Conservation (phyloP, 2,113 vertebrate species). For the Gasterosteus aculeatus region DNA sequence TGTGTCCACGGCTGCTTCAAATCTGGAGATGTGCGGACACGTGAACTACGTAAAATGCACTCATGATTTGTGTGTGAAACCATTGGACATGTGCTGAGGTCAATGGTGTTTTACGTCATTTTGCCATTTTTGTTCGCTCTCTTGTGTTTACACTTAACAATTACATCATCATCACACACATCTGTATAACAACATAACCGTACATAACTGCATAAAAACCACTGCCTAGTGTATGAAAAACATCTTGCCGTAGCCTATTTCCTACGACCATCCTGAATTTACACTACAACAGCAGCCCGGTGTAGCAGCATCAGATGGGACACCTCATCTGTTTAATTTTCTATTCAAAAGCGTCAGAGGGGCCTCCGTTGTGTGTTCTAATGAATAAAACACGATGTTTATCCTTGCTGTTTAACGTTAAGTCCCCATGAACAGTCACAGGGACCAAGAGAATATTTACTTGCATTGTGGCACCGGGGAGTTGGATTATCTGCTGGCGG, state of each 20-base stretch:
- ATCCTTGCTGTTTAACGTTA: constrained; percentile 78
- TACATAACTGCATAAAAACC: constrained; percentile 12
- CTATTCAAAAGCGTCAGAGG: constrained; percentile 74
- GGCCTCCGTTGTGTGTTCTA: constrained; percentile 76
- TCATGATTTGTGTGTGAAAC: not conserved
- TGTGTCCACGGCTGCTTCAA: constrained; percentile 37
- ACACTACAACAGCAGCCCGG: too few species aligned
- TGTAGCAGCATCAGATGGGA: too few species aligned
- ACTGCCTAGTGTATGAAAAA: too few species aligned
- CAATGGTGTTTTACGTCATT: not conserved
- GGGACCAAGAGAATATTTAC: constrained; percentile 82
- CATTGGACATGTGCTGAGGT: not conserved
- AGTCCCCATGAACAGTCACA: constrained; percentile 79
- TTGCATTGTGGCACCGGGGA: constrained; percentile 72
- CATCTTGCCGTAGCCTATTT: too few species aligned
- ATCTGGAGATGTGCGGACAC: not conserved
- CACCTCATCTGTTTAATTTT: too few species aligned
- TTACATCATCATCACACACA: not conserved
- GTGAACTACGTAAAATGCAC: not conserved
- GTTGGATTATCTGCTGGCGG: constrained; percentile 78
- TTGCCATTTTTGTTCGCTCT: not conserved
- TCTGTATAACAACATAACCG: too few species aligned
- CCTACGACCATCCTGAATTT: too few species aligned
- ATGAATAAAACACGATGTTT: constrained; percentile 85
- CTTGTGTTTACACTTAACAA: too few species aligned